A percentile compares a stretch with the other conserved stretches of the same genome.
Conservation (phyloP, 2,888 invertebrate species). For the Vannuccia rotundouncinata region DNA sequence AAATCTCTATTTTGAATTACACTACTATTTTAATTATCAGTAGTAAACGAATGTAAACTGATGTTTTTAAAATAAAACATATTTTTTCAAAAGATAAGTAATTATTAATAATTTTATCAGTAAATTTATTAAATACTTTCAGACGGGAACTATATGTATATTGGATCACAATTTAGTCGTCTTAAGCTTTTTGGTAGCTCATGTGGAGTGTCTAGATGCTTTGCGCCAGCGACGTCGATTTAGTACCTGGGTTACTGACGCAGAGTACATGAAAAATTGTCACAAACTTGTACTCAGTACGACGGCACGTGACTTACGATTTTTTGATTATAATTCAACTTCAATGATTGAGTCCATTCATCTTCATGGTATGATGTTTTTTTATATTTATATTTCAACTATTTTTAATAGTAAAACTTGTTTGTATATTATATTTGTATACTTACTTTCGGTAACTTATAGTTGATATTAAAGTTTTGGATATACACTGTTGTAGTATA, state of each 20-base stretch:
- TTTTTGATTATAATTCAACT: constrained; percentile 49
- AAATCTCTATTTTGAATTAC: no score
- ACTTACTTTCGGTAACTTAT: no score
- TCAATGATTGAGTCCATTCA: constrained; percentile 54
- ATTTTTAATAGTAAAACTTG: no score
- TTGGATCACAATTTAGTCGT: background rate
- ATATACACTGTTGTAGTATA: no score
- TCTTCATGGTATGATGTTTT: constrained; percentile 51
- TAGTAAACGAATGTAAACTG: no score
- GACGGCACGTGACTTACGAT: constrained; percentile 54
- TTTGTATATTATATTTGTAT: no score
- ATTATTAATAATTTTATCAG: no score
- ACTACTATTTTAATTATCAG: no score
- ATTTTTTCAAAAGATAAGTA: no score
- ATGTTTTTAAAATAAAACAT: no score
- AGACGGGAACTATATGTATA: background rate
- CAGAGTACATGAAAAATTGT: constrained; percentile 53
- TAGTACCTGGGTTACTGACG: constrained; percentile 56
- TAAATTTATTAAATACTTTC: no score
- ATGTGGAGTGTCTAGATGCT: constrained; percentile 46
- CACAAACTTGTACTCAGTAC: constrained; percentile 53
- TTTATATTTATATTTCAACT: constrained; percentile 1
- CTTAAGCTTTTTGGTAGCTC: constrained; percentile 33
- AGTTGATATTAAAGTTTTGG: no score
- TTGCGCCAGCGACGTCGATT: constrained; percentile 48